These are phyloP conservation scores for Tenebrosternarchus preto DNA, from an alignment of 2,113 vertebrate genomes.

Conservation along the genomic window DNA sequence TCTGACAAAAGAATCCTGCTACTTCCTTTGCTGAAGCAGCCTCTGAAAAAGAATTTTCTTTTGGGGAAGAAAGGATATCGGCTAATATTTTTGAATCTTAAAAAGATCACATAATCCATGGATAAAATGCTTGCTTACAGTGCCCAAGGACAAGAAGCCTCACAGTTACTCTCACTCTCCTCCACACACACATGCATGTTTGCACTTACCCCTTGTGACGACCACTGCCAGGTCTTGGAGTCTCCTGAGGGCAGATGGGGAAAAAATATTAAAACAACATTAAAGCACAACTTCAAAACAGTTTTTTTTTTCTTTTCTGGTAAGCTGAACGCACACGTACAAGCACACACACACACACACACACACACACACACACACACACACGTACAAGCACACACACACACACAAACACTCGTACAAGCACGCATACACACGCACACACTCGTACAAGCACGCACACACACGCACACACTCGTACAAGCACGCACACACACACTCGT, in stretches of 20 bases:
- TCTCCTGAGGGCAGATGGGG: conserved; percentile 78
- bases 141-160: no score
- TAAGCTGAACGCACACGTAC: neutral
- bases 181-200: conserved; percentile 2
- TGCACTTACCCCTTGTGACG: conserved; percentile 87
- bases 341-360: neutral
- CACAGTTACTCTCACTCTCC: no score
- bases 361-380: neutral
- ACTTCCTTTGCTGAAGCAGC: neutral
- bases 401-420: neutral
- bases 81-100: no score
- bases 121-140: no score
- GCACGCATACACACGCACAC: neutral
- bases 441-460: neutral
- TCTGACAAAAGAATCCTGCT: neutral
- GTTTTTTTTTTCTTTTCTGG: neutral
- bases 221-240: conserved; percentile 78
- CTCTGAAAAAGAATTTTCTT: neutral
- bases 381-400: neutral
- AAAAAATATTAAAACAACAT: conserved; percentile 18
- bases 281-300: neutral
- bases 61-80: neutral
- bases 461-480: neutral
- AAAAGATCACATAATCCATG: no score
- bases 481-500: neutral